A percentile compares a stretch with the other conserved stretches of the same genome.
These are phyloP conservation scores for Psylliodes chrysocephalus DNA, from an alignment of 2,888 invertebrate species.

Conservation along the genomic window DNA sequence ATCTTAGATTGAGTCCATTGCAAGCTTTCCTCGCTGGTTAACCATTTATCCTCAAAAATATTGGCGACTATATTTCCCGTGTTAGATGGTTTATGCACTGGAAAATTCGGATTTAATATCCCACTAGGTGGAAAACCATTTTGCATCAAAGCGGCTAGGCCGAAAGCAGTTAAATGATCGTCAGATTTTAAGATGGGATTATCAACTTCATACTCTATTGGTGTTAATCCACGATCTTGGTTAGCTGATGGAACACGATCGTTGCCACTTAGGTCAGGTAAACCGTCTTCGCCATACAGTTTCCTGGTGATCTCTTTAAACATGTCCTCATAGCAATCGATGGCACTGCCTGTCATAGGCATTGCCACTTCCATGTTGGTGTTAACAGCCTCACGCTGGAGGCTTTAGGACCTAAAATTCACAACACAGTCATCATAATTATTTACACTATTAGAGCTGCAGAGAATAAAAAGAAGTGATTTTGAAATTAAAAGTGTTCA, in stretches of 20 bases:
- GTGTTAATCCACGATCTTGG: conserved; percentile 60
- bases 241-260: conserved; percentile 56
- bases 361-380: conserved; percentile 65
- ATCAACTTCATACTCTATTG: conserved; percentile 66
- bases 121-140: conserved; percentile 76
- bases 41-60: conserved; percentile 68
- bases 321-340: conserved; percentile 84
- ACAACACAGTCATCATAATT: no score
- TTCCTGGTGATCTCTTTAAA: conserved; percentile 93
- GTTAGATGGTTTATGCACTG: conserved; percentile 62
- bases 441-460: no score
- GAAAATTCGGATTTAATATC: conserved; percentile 71
- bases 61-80: conserved; percentile 45
- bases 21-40: conserved; percentile 76
- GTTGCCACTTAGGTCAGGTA: conserved; percentile 61
- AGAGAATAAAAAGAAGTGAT: no score
- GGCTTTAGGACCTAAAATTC: conserved; percentile 30
- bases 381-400: conserved; percentile 34
- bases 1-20: conserved; percentile 83
- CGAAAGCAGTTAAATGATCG: conserved; percentile 78
- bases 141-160: conserved; percentile 81
- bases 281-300: conserved; percentile 84
- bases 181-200: conserved; percentile 71
- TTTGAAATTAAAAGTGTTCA: no score
- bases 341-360: conserved; percentile 70